Conservation (phyloP, 1,140 invertebrate genomes). For the Leptinotarsa defecta region DNA sequence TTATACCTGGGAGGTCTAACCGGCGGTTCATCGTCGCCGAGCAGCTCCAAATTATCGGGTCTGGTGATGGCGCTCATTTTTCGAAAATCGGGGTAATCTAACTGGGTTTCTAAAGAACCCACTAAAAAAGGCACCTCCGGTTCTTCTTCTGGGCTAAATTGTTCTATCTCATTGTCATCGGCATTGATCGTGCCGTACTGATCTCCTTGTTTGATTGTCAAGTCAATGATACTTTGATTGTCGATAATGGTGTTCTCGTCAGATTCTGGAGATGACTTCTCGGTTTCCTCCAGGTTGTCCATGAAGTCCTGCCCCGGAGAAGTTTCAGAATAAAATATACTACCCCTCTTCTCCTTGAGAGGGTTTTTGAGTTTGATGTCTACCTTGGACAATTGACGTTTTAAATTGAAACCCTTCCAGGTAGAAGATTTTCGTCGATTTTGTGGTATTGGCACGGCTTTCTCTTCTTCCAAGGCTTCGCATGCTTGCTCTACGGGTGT, state of each 20-base stretch:
- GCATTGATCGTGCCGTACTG: constrained; percentile 26
- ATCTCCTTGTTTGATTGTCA: constrained; percentile 40
- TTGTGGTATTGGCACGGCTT: constrained; percentile 43
- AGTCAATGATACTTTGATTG: constrained; percentile 38
- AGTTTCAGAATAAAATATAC: constrained; percentile 52
- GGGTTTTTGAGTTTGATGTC: constrained; percentile 76
- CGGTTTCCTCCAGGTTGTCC: constrained; percentile 43
- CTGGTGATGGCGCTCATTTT: constrained; percentile 48
- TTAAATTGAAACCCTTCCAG: constrained; percentile 76
- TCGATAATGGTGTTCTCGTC: constrained; percentile 51
- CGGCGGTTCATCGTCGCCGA: constrained; percentile 65
- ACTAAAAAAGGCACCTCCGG: constrained; percentile 35
- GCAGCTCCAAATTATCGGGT: constrained; percentile 68
- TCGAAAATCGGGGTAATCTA: constrained; percentile 29
- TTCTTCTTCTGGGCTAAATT: constrained; percentile 43
- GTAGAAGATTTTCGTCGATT: constrained; percentile 64
- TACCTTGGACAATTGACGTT: constrained; percentile 78
- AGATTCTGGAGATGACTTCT: constrained; percentile 47
- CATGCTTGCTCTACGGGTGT: constrained; percentile 54
- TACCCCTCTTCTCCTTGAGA: constrained; percentile 52
- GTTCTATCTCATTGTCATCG: constrained; percentile 46
- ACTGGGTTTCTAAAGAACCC: constrained; percentile 39
- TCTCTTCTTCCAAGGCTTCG: constrained; percentile 49
- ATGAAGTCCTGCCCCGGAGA: constrained; percentile 39
- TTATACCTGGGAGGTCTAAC: constrained; percentile 66